Conservation (phyloP, 2,888 invertebrate species). For the Eugnorisma glareosa region DNA sequence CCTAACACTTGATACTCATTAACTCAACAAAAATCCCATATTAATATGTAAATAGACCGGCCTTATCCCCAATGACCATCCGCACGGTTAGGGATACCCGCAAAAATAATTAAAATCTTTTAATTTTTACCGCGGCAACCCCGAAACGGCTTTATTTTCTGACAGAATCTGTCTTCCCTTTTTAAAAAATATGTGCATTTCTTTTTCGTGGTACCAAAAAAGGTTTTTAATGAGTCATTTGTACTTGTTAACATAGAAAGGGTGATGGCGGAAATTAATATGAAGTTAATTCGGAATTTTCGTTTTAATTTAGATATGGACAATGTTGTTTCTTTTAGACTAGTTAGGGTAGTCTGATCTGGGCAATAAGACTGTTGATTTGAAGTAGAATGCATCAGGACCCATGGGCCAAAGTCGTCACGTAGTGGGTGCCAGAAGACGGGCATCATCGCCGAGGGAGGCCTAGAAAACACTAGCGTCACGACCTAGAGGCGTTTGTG, state of each 20-base stretch:
- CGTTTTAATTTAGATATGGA: neutral
- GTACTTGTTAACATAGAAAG: slow-evolving; percentile 3
- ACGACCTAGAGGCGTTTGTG: no score
- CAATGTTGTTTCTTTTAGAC: neutral
- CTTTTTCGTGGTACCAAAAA: slow-evolving; percentile 19
- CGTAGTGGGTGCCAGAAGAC: no score
- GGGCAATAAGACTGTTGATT: no score
- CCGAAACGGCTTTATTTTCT: slow-evolving; percentile 53
- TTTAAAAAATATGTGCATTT: slow-evolving; percentile 29
- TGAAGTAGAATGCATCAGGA: no score
- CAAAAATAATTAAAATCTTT: slow-evolving; percentile 65
- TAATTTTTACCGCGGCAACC: slow-evolving; percentile 46
- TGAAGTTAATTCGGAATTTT: neutral
- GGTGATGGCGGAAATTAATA: neutral
- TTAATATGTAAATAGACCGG: slow-evolving; percentile 60
- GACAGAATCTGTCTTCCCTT: slow-evolving; percentile 23
- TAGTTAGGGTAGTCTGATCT: neutral
- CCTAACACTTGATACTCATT: slow-evolving; percentile 46
- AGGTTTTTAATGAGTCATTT: slow-evolving; percentile 18
- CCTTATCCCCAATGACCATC: slow-evolving; percentile 37
- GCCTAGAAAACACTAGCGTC: no score
- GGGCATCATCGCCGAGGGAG: no score
- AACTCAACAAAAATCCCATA: slow-evolving; percentile 48
- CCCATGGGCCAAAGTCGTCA: no score
- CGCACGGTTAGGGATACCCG: slow-evolving; percentile 5